Percentiles rank a stretch among this genome's conserved stretches.
phyloP scores from a whole-genome alignment of 2,113 vertebrate species.

The Orcinus orca region DNA sequence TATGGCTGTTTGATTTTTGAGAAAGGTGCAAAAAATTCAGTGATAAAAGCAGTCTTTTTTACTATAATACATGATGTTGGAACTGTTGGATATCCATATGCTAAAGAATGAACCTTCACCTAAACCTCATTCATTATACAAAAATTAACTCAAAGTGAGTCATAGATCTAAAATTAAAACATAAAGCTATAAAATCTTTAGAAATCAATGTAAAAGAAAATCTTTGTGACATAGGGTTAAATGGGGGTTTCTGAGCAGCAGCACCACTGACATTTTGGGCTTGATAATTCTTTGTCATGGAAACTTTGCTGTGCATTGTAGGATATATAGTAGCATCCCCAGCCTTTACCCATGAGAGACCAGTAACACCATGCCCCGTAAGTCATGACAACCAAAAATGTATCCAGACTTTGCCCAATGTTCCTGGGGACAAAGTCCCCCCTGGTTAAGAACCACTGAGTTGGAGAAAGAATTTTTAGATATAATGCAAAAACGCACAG shows the following conservation, averaged over 20 bases:
- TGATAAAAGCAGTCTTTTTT: neutral
- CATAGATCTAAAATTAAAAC: neutral
- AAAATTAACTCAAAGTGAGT: neutral
- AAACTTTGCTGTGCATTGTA: neutral
- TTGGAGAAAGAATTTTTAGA: neutral
- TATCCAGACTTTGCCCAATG: neutral
- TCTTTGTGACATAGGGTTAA: constrained; percentile 14
- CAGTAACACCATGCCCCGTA: neutral
- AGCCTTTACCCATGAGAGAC: neutral
- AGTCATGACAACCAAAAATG: neutral
- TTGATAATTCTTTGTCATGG: neutral
- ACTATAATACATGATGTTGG: neutral
- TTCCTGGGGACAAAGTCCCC: neutral
- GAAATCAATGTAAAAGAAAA: neutral
- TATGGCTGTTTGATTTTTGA: neutral
- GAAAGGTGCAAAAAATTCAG: neutral
- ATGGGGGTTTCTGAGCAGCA: neutral
- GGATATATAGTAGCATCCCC: neutral
- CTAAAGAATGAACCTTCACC: neutral
- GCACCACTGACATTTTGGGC: neutral
- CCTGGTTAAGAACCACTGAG: neutral
- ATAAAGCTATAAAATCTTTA: neutral
- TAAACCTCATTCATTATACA: neutral
- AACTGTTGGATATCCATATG: neutral
- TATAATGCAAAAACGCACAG: neutral